Percentiles rank a stretch among this genome's conserved stretches.
phyloP scores from a whole-genome alignment of 2,797 vertebrate species.

The Rhynchotus rufescens region DNA sequence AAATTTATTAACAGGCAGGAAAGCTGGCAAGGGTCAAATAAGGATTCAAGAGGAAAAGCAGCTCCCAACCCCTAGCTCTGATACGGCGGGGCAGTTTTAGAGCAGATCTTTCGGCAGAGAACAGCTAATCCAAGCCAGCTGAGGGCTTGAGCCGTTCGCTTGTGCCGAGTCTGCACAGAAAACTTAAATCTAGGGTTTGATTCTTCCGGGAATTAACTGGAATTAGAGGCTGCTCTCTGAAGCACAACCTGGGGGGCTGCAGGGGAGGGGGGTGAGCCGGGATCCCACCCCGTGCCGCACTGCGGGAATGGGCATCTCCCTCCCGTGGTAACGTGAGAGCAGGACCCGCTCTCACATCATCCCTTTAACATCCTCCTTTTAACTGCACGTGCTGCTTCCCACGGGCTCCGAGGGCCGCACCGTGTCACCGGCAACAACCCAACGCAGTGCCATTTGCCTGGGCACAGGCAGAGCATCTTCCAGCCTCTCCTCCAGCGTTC shows the following conservation, averaged over 20 bases:
- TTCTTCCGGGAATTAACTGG: conserved; percentile 37
- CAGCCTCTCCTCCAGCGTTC: not conserved
- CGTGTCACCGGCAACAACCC: not conserved
- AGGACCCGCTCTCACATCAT: too few relatives aligned
- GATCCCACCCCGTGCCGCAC: not conserved
- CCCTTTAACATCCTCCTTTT: not conserved
- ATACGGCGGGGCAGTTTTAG: not conserved
- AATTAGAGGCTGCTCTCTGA: not conserved
- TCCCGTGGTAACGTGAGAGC: not conserved
- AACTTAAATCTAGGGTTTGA: conserved; percentile 43
- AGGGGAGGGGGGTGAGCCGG: not conserved
- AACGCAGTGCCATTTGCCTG: not conserved
- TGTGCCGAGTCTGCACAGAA: conserved; percentile 7
- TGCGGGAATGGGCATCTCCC: not conserved
- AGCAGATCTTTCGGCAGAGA: not conserved
- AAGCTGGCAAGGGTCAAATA: not conserved
- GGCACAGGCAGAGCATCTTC: not conserved
- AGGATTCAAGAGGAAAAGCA: conserved; percentile 8
- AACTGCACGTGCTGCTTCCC: not conserved
- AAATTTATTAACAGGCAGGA: not conserved
- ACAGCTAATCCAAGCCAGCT: conserved; percentile 43
- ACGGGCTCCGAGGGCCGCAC: not conserved
- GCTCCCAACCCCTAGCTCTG: not conserved
- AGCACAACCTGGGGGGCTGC: not conserved
- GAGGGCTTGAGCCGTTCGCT: not conserved